Percentiles rank a stretch among this genome's conserved stretches.
Evolutionary conservation across 2,113 vertebrate species (phyloP).

Genomic region (Oncorhynchus clarkii): DNA sequence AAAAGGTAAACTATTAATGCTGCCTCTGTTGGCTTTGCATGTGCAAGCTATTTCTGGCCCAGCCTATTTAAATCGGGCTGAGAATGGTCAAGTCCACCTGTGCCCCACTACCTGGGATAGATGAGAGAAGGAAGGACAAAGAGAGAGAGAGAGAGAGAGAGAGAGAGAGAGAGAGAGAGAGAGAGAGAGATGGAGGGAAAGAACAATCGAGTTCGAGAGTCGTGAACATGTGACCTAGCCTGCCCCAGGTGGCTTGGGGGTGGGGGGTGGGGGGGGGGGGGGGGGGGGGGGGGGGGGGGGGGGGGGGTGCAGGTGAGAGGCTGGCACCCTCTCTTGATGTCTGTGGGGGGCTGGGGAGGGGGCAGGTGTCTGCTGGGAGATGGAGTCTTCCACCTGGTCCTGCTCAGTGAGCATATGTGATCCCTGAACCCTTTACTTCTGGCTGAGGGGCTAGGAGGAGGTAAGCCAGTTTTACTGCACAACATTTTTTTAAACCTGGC

Average conservation of each 20-base stretch:
- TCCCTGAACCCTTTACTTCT: constrained; percentile 34
- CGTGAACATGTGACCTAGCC: neutral
- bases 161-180: too few species aligned
- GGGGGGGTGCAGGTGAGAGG: constrained; percentile 47
- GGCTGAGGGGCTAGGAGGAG: neutral
- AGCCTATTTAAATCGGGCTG: constrained; percentile 40
- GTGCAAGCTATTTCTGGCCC: constrained; percentile 32
- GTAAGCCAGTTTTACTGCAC: neutral
- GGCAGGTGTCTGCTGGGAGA: constrained; percentile 51
- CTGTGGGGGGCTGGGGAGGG: constrained; percentile 18
- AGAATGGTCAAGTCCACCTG: constrained; percentile 34
- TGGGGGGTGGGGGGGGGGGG: constrained; percentile 35
- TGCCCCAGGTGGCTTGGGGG: constrained; percentile 40
- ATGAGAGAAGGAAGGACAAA: constrained; percentile 10
- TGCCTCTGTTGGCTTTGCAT: neutral
- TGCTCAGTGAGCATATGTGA: constrained; percentile 43
- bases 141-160: neutral
- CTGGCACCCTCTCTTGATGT: constrained; percentile 31
- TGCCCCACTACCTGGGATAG: constrained; percentile 18
- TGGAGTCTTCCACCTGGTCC: constrained; percentile 49
- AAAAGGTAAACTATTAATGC: too few species aligned
- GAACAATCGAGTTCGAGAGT: neutral
- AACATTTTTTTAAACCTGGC: constrained; percentile 35
- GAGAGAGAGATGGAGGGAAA: constrained; percentile 2
- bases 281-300: constrained; percentile 33